Evolutionary conservation across 1,140 invertebrate genomes (phyloP), one percentile per base, ranked within the genome.

Genomic region (Andrena cerasifolii): DNA sequence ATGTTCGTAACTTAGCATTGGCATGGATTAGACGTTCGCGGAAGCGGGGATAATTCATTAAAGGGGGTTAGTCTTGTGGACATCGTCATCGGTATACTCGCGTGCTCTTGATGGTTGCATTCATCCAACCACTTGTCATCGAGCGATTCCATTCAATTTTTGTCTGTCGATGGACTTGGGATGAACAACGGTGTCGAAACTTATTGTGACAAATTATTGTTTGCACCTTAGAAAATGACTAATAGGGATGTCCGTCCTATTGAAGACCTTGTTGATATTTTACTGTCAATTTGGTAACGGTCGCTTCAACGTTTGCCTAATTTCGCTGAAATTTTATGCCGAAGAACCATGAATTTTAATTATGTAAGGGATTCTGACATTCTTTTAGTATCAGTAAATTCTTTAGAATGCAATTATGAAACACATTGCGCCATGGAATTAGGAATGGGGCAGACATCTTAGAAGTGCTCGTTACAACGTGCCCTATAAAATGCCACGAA

Each of bases 1-100:
- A 82, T 86, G 79, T 82, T 78, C 85, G 78, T 73, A 70, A 62
- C 68, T 76, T 77, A 67, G 45, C 66, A 80, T 71, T 71, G 43
- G 56, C 18, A 40, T 21, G 78, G 66, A 82, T 82, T 70, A 80
- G 78, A 61, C 65, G 45, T 53, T 28, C n/a, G 43, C 47, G 45
- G 67, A 68, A 33, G 6, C 21, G 4, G 33, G 8, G 31, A 21
- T 33, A 24, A 63, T 36, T 72, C 67, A 67, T 81, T 80, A 81
- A 79, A 76, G 59, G 33, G 49, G 62, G 59, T 45, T 58, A 59
- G 63, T 70, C 58, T 63, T 24, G 33, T 8, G 36, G 47, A 33
- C 56, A 49, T 49, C 67, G 43, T 14, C 56, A 65, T 67, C 61
- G 63, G 26, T 70, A 66, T 66, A 71, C 47, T 33, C 3, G n/a